These are phyloP conservation scores for Polyploca ridens DNA, from an alignment of 2,888 invertebrate species.

Conservation along the genomic window DNA sequence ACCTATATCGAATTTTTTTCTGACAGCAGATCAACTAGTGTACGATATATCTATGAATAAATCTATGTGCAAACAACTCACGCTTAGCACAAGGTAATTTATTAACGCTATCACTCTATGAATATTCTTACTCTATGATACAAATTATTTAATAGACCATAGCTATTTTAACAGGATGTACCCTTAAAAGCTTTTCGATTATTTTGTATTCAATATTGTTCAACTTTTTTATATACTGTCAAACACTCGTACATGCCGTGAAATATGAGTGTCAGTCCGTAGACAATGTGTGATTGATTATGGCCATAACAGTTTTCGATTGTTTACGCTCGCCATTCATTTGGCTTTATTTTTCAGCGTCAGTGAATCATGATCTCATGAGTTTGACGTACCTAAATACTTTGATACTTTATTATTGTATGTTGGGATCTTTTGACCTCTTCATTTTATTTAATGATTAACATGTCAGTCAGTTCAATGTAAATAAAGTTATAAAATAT, in stretches of 20 bases:
- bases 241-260: conserved; percentile 6
- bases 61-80: too few relatives aligned
- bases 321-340: conserved; percentile 23
- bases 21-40: too few relatives aligned
- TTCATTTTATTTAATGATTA: too few relatives aligned
- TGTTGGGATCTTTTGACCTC: neutral
- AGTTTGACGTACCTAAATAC: neutral
- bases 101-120: too few relatives aligned
- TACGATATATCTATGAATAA: too few relatives aligned
- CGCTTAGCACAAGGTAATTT: too few relatives aligned
- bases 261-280: conserved; percentile 6
- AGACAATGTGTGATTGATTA: conserved; percentile 25
- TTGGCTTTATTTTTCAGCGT: conserved; percentile 8
- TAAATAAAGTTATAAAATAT: neutral
- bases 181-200: too few relatives aligned
- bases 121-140: too few relatives aligned
- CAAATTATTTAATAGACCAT: too few relatives aligned
- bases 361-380: conserved; percentile 8
- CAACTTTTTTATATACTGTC: neutral
- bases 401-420: neutral
- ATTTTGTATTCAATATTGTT: neutral
- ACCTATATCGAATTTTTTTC: too few relatives aligned
- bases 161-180: too few relatives aligned
- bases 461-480: too few relatives aligned
- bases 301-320: conserved; percentile 25